Base-by-base conservation (phyloP, 1,140 invertebrate species). In the Drosophila paulistorum region DNA sequence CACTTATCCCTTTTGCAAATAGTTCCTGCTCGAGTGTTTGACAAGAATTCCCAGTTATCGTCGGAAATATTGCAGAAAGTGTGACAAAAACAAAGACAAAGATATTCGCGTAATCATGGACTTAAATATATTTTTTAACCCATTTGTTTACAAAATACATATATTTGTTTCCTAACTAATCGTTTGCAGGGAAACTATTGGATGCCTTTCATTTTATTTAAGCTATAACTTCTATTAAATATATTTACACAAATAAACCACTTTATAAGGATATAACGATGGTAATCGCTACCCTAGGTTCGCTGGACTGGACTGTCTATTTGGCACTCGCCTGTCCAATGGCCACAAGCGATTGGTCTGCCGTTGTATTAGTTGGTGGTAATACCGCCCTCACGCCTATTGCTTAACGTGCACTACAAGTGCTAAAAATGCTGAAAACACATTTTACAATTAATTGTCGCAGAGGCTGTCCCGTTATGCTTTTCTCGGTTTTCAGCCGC, bases 371-470 rank as follows among this genome's bases (percentile, higher is more conserved):
- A 71, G 74, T 39, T 35, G 20, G 60, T 14, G 57, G 9, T 41
- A 33, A 59, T 58, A 59, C 33, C 30, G 74, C 61, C 63, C 68
- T 71, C 65, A 79, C 84, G 84, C 84, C 84, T 71, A 87, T 80
- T 82, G 70, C 48, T 65, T 77, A 72, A 84, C 84, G 89, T 89
- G 80, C 84, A 72, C 70, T 89, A 87, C 84, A 87, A 89, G 84
- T 87, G 84, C 84, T 87, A 86, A 87, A 90, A 87, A 90, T 87
- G 84, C 65, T 74, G 74, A 86, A 90, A 87, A 90, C 87, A 90
- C 86, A 90, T 90, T 87, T 90, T 77, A 90, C 79, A 90, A 90
- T 90, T 90, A 90, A 90, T 90, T 90, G 86, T 90, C 87, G 81
- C 77, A 75, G 74, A 62, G 71, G 77, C 76, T 79, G 79, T 63